Evolutionary conservation across 35 echinoderm and acorn worm genomes (phyloP), one percentile per base, ranked within the genome.

Genomic region (Hemicentrotus pulcherrimus): DNA sequence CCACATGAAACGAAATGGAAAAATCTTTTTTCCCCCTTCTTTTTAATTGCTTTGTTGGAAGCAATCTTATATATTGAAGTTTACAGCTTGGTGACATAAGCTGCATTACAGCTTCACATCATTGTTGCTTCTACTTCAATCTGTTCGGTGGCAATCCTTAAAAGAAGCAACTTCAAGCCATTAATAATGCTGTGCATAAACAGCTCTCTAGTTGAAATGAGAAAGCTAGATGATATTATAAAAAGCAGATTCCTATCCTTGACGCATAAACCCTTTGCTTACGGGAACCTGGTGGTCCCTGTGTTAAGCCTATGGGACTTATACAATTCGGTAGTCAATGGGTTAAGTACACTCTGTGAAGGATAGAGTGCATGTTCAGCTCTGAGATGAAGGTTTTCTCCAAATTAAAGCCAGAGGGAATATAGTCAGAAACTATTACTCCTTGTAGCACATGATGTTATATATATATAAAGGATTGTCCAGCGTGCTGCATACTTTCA

Each of bases 401-500:
- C 65, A 28, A 78, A 78, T 78, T 78, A 78, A 78, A 78, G 24
- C 65, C n/a, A 28, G 65, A 78, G 65, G 65, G 65, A 18, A 78
- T 78, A 55, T 55, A 78, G n/a, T 78, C 65, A 78, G 19, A 78
- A 78, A 78, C 65, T 78, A 78, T 78, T 78, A 78, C 65, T n/a
- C 28, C 28, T 78, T 78, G 65, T 78, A 59, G 6, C 0, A 78
- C 65, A 78, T 28, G 15, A 78, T 78, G 19, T 78, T 78, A 78
- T 18, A 78, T 78, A 6, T 78, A 78, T 18, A 78, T 78, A 6
- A 78, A 78, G 65, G n/a, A 1, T 78, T 78, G 5, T 22, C 52
- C 22, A 78, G 65, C 19, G 65, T 78, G 65, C 65, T 78, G 19
- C 65, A 78, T 6, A 28, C 65, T 78, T 28, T 78, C 65, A 28